Evolutionary conservation across 2,113 vertebrate genomes (phyloP), one percentile per base, ranked within the genome.

Genomic region (Gnathonemus echidnorhynchus): DNA sequence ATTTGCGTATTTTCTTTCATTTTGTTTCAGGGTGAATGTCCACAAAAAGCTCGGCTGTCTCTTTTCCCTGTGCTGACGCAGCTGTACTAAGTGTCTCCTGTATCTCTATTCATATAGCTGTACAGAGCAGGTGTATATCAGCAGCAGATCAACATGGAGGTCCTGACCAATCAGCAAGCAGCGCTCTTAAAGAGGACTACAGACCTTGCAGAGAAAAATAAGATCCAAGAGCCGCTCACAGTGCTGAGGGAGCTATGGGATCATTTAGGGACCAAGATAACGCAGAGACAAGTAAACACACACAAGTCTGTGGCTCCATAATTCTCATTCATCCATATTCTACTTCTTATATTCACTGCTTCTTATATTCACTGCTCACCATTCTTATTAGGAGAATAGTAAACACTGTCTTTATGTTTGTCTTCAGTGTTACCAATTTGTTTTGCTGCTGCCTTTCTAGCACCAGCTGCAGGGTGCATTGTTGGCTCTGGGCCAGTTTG

Each of bases 61-160:
- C n/a, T 35, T 17, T 27, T 77, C 70, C 74, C 31, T 80, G 74
- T 80, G 13, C 39, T 39, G 4, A 42, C 0, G 2, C 15, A 39
- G 11, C 74, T 39, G 35, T 80, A 80, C 35, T 17, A 6, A 39
- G 4, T 39, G 3, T 2, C 5, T 86, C 52, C 86, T 24, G 8
- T 0, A 48, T 90, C 85, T 27, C 91, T 93, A 93, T 56, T 13
- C 17, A 42, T 49, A 35, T 95, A 99, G 98, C 97, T 97, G 91
- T 99, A 98, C 95, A 99, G 99, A 94, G 97, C 98, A 92, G 98
- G 98, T 93, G 97, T 99, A 91, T 99, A 99, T 95, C 98, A 99
- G 94, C 98, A 99, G 94, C 98, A 99, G 94, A 99, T 99, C 77
- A 98, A 99, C 93, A 99, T 99, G 98, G 98, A 99, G 95, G 98